Evolutionary conservation across 23 tunicate species (phyloP), one percentile per base, ranked within the genome.

Genomic region (Ascidia mentula): DNA sequence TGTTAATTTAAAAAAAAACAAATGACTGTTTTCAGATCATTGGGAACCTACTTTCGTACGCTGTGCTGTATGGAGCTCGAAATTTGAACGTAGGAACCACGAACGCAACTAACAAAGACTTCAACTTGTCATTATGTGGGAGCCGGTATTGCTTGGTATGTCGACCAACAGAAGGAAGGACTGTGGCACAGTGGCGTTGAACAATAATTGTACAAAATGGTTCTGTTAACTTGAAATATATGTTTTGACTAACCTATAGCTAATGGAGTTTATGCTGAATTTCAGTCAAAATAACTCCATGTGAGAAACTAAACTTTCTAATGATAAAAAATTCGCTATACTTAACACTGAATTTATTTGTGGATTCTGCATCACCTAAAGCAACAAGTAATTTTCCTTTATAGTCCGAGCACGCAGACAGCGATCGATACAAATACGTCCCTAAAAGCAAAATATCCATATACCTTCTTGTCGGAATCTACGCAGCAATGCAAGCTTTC

Each of bases 21-120:
- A 45, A 17, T 45, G 17, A 18, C 60, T 17, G 17, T 17, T 69
- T 80, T 22, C 38, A 80, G 84, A 71, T 80, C 28, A 40, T 73
- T 45, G 84, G 84, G 7, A 80, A 80, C 31, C 42, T 80, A 22
- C 22, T 80, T 13, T 80, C 84, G 6, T 80, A 80, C 31, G 61
- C 71, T 0, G 38, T 39, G 26, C 40, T 80, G 31, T 80, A 80
- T 69, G 84, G 77, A 15, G 77, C 37, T 12, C 26, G 65, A 38
- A 69, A 80, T 40, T 38, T 80, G 0, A 70, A 80, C 34, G 37
- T 32, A 38, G 37, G 7, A 9, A 0, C 40, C 40, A 35, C 70
- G 7, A 60, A 34, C 7, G 60, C 20, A 31, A 13, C 81, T 1
- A 65, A 17, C 13, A 15, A 31, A 6, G 30, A 31, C 17, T 20